phyloP scores from a whole-genome alignment of 2,888 invertebrate genomes.

The Thymelicus lineola region DNA sequence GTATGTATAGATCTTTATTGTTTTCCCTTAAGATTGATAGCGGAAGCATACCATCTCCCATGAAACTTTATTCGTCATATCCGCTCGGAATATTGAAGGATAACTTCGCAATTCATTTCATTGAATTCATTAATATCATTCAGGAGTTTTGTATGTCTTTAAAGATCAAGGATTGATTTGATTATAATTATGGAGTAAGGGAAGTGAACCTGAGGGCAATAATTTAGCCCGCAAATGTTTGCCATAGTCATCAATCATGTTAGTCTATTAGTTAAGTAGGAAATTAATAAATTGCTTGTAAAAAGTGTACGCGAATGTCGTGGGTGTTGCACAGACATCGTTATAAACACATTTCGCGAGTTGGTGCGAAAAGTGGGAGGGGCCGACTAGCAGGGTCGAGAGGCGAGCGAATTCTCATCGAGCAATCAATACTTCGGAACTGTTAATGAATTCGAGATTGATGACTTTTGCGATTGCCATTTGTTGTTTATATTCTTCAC shows the following conservation, averaged over 20 bases:
- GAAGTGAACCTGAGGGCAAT: slow-evolving; percentile 49
- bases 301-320: slow-evolving; percentile 52
- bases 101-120: slow-evolving; percentile 49
- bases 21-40: slow-evolving; percentile 72
- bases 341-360: slow-evolving; percentile 77
- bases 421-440: slow-evolving; percentile 60
- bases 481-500: slow-evolving; percentile 36
- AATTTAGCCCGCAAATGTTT: slow-evolving; percentile 58
- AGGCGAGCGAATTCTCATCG: slow-evolving; percentile 53
- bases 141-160: slow-evolving; percentile 43
- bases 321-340: slow-evolving; percentile 73
- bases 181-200: slow-evolving; percentile 62
- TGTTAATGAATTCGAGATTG: slow-evolving; percentile 63
- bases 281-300: slow-evolving; percentile 51
- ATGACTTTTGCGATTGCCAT: slow-evolving; percentile 45
- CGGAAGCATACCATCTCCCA: slow-evolving; percentile 68
- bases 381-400: slow-evolving; percentile 44
- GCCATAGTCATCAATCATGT: slow-evolving; percentile 64
- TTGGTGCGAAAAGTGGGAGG: slow-evolving; percentile 74
- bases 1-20: slow-evolving; percentile 47
- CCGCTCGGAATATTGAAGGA: slow-evolving; percentile 64
- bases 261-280: slow-evolving; percentile 67
- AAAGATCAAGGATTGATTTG: slow-evolving; percentile 62
- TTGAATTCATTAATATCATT: slow-evolving; percentile 47
- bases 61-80: slow-evolving; percentile 71